These are phyloP conservation scores for Chaenocephalus aceratus DNA, from an alignment of 2,113 vertebrate species.

Conservation along the genomic window DNA sequence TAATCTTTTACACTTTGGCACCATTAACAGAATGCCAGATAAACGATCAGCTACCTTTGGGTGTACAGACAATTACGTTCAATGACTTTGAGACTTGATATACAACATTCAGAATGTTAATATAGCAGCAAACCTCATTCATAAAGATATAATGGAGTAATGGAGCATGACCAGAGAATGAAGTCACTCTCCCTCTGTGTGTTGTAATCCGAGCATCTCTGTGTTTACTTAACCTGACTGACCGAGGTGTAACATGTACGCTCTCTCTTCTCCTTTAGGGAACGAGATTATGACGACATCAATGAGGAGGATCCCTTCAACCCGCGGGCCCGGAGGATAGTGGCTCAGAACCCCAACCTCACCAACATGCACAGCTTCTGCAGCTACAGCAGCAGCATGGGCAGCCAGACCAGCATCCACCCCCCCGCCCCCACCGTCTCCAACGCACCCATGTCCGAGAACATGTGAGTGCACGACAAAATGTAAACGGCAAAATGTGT, in stretches of 20 bases:
- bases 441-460: conserved; percentile 91
- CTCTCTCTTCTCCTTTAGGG: conserved; percentile 73
- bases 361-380: conserved; percentile 94
- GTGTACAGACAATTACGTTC: neutral
- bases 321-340: conserved; percentile 87
- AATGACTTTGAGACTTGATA: neutral
- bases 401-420: conserved; percentile 95
- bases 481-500: no score
- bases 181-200: no score
- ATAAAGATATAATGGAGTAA: no score
- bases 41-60: neutral
- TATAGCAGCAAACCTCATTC: neutral
- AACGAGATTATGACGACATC: conserved; percentile 92
- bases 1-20: neutral
- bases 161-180: no score
- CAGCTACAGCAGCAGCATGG: conserved; percentile 97
- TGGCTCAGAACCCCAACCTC: conserved; percentile 82
- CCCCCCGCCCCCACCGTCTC: conserved; percentile 86
- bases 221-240: no score
- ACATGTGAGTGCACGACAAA: conserved; percentile 86
- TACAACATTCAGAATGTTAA: neutral
- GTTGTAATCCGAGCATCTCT: no score
- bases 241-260: no score
- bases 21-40: neutral
- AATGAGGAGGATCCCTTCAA: conserved; percentile 96